Evolutionary conservation across 2,113 vertebrate genomes (phyloP).

Genomic region (Neoarius graeffei): DNA sequence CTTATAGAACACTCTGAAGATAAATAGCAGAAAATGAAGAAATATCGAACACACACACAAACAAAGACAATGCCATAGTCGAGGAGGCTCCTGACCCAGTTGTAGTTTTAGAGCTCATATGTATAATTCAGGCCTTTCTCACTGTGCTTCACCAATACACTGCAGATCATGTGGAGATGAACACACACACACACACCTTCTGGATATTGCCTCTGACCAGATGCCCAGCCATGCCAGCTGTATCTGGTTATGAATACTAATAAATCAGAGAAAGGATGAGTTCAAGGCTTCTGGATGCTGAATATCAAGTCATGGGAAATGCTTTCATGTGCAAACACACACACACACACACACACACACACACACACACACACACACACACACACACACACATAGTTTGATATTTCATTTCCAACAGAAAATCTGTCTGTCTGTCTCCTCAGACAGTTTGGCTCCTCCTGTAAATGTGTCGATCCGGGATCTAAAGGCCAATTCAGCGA

Average conservation of each 20-base stretch:
- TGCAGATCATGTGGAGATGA: not conserved
- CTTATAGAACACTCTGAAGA: not conserved
- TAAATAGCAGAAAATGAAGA: not conserved
- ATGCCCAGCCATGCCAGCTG: not conserved
- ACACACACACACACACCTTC: slow-evolving; percentile 1
- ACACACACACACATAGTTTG: slow-evolving; percentile 34
- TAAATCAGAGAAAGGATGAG: not conserved
- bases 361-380: not conserved
- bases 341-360: slow-evolving; percentile 4
- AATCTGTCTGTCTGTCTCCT: not conserved
- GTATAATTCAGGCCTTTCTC: not conserved
- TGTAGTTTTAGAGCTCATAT: not conserved
- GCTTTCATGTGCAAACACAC: not conserved
- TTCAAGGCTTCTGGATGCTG: not conserved
- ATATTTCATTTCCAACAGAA: not conserved
- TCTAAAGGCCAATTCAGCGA: slow-evolving; percentile 88
- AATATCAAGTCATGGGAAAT: not conserved
- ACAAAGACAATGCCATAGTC: not conserved
- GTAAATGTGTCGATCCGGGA: slow-evolving; percentile 92
- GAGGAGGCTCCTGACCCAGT: slow-evolving; percentile 27
- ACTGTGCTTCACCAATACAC: not conserved
- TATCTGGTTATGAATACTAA: not conserved
- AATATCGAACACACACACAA: not conserved
- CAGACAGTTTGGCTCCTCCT: slow-evolving; percentile 89
- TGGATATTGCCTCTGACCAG: slow-evolving; percentile 7